These are phyloP conservation scores for Limnephilus auricula DNA, from an alignment of 2,888 invertebrate species.

Conservation along the genomic window DNA sequence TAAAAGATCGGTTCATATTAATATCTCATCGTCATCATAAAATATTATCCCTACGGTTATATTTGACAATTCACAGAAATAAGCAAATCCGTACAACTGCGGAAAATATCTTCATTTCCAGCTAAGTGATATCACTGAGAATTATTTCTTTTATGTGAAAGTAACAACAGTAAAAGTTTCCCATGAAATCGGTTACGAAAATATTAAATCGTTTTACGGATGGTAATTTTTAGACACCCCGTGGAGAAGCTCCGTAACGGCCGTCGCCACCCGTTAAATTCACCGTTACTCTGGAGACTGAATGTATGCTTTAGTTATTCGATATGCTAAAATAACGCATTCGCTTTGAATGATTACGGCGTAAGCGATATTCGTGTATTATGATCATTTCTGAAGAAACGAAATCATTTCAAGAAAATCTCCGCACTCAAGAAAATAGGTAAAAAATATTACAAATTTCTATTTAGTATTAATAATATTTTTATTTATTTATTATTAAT, in stretches of 20 bases:
- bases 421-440: background rate
- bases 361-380: background rate
- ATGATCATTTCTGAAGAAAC: background rate
- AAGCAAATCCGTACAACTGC: background rate
- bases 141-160: background rate
- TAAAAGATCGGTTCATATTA: background rate
- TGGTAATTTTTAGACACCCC: background rate
- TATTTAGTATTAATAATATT: too few species aligned
- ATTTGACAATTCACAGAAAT: background rate
- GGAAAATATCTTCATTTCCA: background rate
- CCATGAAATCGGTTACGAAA: background rate
- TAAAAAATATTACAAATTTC: too few species aligned
- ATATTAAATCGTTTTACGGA: background rate
- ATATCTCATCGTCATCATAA: background rate
- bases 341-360: background rate
- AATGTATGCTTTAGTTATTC: background rate
- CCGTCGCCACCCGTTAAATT: background rate
- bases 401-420: background rate
- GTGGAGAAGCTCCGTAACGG: background rate
- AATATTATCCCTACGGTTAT: background rate
- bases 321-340: slow-evolving; percentile 2
- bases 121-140: background rate
- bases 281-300: background rate
- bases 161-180: background rate
- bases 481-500: too few species aligned